These are phyloP conservation scores for Meles meles DNA, from an alignment of 2,113 vertebrate genomes.

Conservation along the genomic window DNA sequence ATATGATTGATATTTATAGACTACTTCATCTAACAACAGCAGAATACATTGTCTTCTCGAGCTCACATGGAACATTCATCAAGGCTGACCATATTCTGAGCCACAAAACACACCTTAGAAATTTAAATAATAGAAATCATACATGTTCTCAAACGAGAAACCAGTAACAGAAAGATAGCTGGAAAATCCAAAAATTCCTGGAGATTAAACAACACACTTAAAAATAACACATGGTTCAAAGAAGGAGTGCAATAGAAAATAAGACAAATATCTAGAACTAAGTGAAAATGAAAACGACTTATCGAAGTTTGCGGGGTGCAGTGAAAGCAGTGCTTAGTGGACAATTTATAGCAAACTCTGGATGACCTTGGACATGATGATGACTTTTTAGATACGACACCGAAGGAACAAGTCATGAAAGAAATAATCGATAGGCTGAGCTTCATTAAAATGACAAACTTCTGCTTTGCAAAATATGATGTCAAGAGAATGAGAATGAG, in stretches of 20 bases:
- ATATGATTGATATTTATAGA: not conserved
- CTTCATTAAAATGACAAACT: not conserved
- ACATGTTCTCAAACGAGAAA: not conserved
- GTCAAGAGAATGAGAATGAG: not conserved
- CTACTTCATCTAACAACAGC: not conserved
- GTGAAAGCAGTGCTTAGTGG: not conserved
- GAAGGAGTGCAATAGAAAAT: not conserved
- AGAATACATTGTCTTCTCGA: not conserved
- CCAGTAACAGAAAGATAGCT: not conserved
- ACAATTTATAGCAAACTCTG: not conserved
- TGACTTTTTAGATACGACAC: not conserved
- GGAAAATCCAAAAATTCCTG: not conserved
- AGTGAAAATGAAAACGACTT: not conserved
- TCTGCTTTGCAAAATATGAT: not conserved
- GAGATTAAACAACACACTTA: not conserved
- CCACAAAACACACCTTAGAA: not conserved
- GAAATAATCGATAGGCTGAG: not conserved
- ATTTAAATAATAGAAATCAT: not conserved
- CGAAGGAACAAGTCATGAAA: not conserved
- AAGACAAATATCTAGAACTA: not conserved
- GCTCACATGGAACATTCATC: not conserved
- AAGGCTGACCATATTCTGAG: not conserved
- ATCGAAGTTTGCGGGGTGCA: not conserved
- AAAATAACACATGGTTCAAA: not conserved
- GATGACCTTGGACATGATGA: not conserved